Conservation (phyloP, 1,140 invertebrate species). For the Bombus cullumanus region DNA sequence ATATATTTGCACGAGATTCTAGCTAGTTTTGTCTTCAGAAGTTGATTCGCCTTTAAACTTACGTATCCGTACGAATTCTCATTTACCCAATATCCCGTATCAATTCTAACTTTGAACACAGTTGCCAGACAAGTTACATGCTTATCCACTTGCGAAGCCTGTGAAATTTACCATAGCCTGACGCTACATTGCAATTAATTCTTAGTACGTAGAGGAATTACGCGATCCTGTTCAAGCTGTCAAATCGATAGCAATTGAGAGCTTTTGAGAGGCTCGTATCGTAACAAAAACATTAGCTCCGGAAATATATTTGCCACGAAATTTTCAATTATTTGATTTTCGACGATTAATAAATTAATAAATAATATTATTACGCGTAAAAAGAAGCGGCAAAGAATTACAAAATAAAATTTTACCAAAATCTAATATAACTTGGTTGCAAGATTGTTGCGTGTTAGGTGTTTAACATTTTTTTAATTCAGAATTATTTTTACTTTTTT, state of each 20-base stretch:
- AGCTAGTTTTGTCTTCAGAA: not conserved
- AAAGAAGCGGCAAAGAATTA: too few species aligned
- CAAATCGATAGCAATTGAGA: not conserved
- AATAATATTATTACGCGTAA: too few species aligned
- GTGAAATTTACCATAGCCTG: not conserved
- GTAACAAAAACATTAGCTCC: too few species aligned
- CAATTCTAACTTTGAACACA: not conserved
- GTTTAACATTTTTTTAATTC: too few species aligned
- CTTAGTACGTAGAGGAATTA: not conserved
- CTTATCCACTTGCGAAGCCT: not conserved
- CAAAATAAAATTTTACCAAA: too few species aligned
- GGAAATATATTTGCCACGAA: too few species aligned
- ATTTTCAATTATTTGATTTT: too few species aligned
- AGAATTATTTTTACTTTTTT: too few species aligned
- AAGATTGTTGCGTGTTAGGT: too few species aligned
- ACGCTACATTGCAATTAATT: constrained; percentile 11
- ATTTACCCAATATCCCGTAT: not conserved
- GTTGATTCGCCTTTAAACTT: not conserved
- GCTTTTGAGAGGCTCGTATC: not conserved
- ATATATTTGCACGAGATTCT: not conserved
- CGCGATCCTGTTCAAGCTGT: too few species aligned
- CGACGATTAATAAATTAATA: too few species aligned
- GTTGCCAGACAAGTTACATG: not conserved
- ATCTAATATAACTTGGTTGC: too few species aligned
- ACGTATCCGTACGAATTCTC: not conserved